Conservation (phyloP, 2,797 vertebrate species). For the Mus caroli region DNA sequence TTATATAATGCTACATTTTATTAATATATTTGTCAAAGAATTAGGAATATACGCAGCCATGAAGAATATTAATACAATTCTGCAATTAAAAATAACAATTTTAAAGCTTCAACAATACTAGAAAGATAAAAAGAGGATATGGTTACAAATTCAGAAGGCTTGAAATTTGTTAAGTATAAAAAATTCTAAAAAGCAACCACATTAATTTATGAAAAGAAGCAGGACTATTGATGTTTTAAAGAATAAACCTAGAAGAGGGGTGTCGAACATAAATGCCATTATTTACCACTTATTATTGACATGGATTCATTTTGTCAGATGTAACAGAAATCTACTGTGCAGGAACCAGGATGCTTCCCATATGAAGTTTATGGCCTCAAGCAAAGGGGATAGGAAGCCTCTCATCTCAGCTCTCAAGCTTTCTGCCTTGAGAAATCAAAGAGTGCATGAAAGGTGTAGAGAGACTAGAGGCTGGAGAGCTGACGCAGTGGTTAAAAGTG, state of each 20-base stretch:
- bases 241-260: not conserved
- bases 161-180: not conserved
- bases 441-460: not conserved
- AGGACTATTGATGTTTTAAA: not conserved
- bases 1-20: not conserved
- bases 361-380: not conserved
- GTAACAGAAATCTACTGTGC: not conserved
- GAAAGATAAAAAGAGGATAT: conserved; percentile 35
- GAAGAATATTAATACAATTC: not conserved
- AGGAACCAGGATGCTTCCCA: not conserved
- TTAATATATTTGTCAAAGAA: conserved; percentile 40
- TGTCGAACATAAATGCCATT: not conserved
- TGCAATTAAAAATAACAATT: not conserved
- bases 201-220: not conserved
- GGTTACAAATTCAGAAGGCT: conserved; percentile 14
- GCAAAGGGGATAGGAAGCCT: not conserved
- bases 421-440: not conserved
- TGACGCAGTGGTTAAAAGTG: not conserved
- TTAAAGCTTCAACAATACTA: conserved; percentile 14
- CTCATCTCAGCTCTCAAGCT: not conserved
- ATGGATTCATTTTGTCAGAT: not conserved
- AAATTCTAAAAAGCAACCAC: not conserved
- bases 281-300: not conserved
- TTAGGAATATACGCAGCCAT: conserved; percentile 9
- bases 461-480: not conserved